Evolutionary conservation across 2,888 invertebrate genomes (phyloP), one percentile per base, ranked within the genome.

Genomic region (Mechanitis messenoides): DNA sequence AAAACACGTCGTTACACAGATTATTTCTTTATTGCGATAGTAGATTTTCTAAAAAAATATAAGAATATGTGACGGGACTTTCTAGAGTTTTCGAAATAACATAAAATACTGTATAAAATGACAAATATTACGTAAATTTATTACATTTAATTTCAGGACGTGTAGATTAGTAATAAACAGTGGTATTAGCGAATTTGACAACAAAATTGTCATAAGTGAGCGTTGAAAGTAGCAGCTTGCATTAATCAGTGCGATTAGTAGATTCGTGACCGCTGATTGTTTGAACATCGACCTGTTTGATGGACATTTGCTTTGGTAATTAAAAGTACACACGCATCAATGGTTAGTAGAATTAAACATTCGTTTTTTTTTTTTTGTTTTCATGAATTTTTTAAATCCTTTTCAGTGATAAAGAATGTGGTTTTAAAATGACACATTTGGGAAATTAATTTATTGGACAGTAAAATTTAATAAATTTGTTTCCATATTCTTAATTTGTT

Each of bases 231-330:
- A 79, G 76, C 74, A 77, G 74, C 70, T 73, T 60, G 81, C 84
- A 83, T 85, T 84, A 83, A 86, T 86, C 84, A 84, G 77, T 74
- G 72, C 82, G 83, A 86, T 85, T 85, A 84, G 81, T 75, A 72
- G 72, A 74, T 74, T 75, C 78, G 81, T 85, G 86, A 87, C 84
- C 83, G 79, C 78, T 78, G 79, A 71, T 73, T 79, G 79, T 83
- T 84, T 83, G 80, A 74, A 73, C 75, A 75, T 75, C 72, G 78
- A 79, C 79, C 78, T 77, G 77, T 79, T 80, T 79, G 75, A 71
- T 69, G 71, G 72, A 78, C 79, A 77, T 84, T 84, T 83, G 83
- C 77, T 80, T 80, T 80, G 76, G 79, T 83, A 81, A 84, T 84
- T 81, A 83, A 80, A 82, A 78, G 80, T 77, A 66, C 62, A 66